These are phyloP conservation scores for Chrysochloris asiatica DNA, from an alignment of 2,113 vertebrate genomes.

Conservation along the genomic window DNA sequence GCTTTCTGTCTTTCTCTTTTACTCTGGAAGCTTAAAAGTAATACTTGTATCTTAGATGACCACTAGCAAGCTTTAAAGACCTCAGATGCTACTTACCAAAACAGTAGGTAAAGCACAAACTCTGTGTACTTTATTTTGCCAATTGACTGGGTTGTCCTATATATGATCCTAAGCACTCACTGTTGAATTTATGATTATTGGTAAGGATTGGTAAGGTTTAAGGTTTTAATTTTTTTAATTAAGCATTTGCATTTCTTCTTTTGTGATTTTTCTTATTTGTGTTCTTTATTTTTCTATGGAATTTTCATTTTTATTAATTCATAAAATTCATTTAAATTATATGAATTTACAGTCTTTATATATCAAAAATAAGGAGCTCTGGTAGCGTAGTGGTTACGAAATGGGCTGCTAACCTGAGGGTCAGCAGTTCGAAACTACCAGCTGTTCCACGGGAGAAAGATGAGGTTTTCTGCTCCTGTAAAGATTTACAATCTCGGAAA, in stretches of 20 bases:
- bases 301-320: neutral
- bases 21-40: neutral
- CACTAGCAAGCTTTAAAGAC: neutral
- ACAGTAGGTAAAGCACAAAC: neutral
- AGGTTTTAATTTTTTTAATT: neutral
- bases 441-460: no score
- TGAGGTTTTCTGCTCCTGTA: no score
- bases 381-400: no score
- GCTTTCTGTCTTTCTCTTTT: neutral
- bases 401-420: no score
- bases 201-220: neutral
- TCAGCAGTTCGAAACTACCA: no score
- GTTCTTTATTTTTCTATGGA: neutral
- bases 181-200: neutral
- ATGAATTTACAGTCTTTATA: neutral
- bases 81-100: neutral
- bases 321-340: neutral
- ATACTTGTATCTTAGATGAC: neutral
- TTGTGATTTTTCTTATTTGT: slow-evolving; percentile 16
- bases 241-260: neutral
- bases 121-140: neutral
- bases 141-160: neutral
- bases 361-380: no score
- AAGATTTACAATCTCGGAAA: no score
- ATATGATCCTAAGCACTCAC: neutral